phyloP scores from a whole-genome alignment of 1,140 invertebrate genomes.

The Macrotrachela quadricornifera region DNA sequence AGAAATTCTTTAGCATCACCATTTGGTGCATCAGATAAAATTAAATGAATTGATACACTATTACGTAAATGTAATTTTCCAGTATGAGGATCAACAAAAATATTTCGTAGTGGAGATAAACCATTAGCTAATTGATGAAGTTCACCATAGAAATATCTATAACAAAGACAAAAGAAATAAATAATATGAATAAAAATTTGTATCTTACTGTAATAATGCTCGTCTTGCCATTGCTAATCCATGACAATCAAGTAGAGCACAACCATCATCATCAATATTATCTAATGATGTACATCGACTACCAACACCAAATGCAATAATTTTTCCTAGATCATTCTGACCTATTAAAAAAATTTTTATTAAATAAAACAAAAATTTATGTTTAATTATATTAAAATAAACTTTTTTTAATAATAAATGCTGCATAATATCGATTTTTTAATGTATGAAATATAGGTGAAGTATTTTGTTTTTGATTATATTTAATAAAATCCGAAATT shows the following conservation, averaged over 20 bases:
- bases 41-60: too few relatives aligned
- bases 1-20: too few relatives aligned
- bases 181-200: background rate
- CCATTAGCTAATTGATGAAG: too few relatives aligned
- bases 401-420: conserved; percentile 16
- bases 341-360: background rate
- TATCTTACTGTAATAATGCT: conserved; percentile 16
- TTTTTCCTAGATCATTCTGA: conserved; percentile 8
- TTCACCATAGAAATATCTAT: too few relatives aligned
- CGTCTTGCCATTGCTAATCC: conserved; percentile 15
- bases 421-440: conserved; percentile 2
- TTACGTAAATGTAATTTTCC: too few relatives aligned
- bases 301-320: conserved; percentile 17
- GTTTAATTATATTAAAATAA: background rate
- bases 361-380: background rate
- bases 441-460: too few relatives aligned
- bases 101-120: too few relatives aligned
- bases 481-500: too few relatives aligned
- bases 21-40: too few relatives aligned
- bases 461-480: too few relatives aligned
- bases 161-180: too few relatives aligned
- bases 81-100: too few relatives aligned
- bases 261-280: conserved; percentile 12
- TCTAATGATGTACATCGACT: conserved; percentile 12
- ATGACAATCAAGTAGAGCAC: conserved; percentile 16